A percentile compares a stretch with the other conserved stretches of the same genome.
Evolutionary conservation across 2,888 invertebrate genomes (phyloP).

Genomic region (Melanostoma mellinum): DNA sequence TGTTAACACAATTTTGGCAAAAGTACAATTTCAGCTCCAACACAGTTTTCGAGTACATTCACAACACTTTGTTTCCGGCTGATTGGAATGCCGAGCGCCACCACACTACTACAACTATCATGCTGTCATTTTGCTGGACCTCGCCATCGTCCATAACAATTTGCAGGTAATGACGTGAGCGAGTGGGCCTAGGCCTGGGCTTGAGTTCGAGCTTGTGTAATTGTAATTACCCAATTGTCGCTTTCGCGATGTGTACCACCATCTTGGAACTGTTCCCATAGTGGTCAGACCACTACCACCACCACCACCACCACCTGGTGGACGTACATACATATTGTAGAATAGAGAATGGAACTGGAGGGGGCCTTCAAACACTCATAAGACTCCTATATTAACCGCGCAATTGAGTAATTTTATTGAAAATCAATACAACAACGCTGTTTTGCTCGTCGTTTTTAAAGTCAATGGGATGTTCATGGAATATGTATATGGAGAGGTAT

Average conservation of each 20-base stretch:
- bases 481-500: not conserved
- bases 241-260: constrained; percentile 34
- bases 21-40: constrained; percentile 59
- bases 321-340: no score
- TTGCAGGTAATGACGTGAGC: constrained; percentile 38
- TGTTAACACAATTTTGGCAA: constrained; percentile 73
- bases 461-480: not conserved
- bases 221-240: constrained; percentile 62
- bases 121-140: constrained; percentile 1
- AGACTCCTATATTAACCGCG: constrained; percentile 48
- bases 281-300: constrained; percentile 15
- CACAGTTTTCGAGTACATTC: constrained; percentile 69
- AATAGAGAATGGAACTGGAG: not conserved
- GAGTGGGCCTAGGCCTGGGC: constrained; percentile 1
- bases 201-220: not conserved
- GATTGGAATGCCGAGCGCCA: constrained; percentile 37
- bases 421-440: constrained; percentile 56
- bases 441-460: constrained; percentile 20
- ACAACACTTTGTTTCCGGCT: constrained; percentile 68
- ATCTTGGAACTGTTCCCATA: constrained; percentile 56
- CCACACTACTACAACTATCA: not conserved
- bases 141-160: constrained; percentile 10
- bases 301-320: no score
- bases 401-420: constrained; percentile 64
- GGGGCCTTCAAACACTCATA: constrained; percentile 26